phyloP scores from a whole-genome alignment of 2,113 vertebrate genomes.

The Cynoglossus semilaevis region DNA sequence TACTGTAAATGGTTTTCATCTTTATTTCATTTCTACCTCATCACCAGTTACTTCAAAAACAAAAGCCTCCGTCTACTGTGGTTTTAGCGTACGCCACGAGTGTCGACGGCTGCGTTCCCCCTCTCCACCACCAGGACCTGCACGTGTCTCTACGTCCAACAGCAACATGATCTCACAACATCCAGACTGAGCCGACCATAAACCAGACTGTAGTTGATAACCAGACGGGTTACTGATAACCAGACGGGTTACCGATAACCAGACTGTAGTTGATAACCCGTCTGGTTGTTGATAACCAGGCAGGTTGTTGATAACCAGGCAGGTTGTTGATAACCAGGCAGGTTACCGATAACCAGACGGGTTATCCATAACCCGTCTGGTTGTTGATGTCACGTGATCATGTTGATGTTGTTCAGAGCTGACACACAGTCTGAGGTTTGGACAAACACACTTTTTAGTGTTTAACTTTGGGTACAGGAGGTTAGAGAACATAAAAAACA shows the following conservation, averaged over 20 bases:
- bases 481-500: constrained; percentile 74
- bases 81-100: constrained; percentile 51
- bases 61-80: constrained; percentile 54
- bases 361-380: constrained; percentile 14
- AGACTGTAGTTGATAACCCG: no score
- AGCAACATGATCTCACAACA: constrained; percentile 46
- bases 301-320: no score
- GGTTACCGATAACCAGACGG: no score
- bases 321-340: no score
- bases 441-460: constrained; percentile 64
- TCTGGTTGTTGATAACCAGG: no score
- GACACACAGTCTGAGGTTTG: constrained; percentile 52
- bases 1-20: constrained; percentile 69
- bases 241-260: no score
- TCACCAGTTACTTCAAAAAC: constrained; percentile 68
- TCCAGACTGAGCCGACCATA: no score
- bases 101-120: constrained; percentile 51
- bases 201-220: no score
- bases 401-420: constrained; percentile 41
- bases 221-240: no score
- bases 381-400: constrained; percentile 38
- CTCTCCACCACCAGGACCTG: constrained; percentile 49
- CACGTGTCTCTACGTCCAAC: constrained; percentile 32
- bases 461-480: constrained; percentile 70
- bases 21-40: constrained; percentile 74